Base-by-base conservation (phyloP, 64 coral and sea anemone genomes). In the Porites australiensis region DNA sequence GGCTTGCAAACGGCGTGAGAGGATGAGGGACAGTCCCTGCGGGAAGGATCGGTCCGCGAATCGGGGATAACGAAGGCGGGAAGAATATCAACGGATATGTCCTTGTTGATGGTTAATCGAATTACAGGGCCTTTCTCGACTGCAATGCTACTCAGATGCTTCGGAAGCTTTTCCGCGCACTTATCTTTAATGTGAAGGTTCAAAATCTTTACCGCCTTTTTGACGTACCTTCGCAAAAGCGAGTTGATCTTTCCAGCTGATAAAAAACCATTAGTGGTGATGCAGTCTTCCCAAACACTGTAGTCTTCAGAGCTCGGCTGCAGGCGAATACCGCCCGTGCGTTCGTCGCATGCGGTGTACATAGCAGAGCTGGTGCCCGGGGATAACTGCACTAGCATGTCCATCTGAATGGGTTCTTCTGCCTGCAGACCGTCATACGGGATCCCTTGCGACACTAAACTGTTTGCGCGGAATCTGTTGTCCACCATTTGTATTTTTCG, bases 31-130 rank as follows among this genome's bases (percentile, higher is more conserved):
- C 91, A 92, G 47, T 95, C 92, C 12, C 92, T 90, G 8, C 89
- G 89, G 9, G 93, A 89, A 49, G 91, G 79, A 44, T 95, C 93
- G 2, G 82, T 65, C 13, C 96, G 96, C 37, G 84, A 98, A 48
- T 98, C 96, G 8, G 96, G 93, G 65, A 95, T 98, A 50, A 98
- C 96, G 77, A 98, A 98, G 13, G 96, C 96, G 5, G 96, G 96
- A 6, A 95, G 45, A 14, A 98, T 75, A 63, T 95, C 93, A 14
- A 98, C 95, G 0, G 96, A 83, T 47, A 98, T 98, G 72, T 98
- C 96, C 77, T 94, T 95, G 50, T 98, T 98, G 72, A 98, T 83
- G 9, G 79, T 95, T 19, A 95, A 51, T 43, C 83, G 93, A 83
- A 98, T 89, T 15, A 95, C 93, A 1, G 92, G 92, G 3, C 96